These are phyloP conservation scores for Epistrophe eligans DNA, from an alignment of 2,888 invertebrate species.

Conservation along the genomic window DNA sequence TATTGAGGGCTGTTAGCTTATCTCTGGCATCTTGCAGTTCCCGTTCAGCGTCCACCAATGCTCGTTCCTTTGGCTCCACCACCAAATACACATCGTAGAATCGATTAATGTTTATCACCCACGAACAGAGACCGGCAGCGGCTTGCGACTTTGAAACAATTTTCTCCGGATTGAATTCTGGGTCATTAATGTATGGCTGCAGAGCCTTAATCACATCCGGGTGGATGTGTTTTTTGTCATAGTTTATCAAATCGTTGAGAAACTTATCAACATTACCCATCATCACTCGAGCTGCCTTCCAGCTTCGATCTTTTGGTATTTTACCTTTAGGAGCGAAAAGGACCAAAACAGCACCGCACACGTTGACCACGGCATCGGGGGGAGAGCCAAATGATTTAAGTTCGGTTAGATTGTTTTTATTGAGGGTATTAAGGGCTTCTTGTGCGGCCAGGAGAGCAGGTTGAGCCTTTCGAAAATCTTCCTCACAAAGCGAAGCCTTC, in stretches of 20 bases:
- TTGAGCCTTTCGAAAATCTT: conserved; percentile 95
- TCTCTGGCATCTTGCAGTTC: conserved; percentile 93
- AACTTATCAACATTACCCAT: conserved; percentile 97
- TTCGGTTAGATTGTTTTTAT: conserved; percentile 97
- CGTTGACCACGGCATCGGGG: conserved; percentile 93
- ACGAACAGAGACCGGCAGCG: conserved; percentile 96
- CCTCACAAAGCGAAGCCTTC: conserved; percentile 93
- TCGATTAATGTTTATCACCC: conserved; percentile 96
- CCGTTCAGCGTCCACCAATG: conserved; percentile 92
- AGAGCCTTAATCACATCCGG: conserved; percentile 93
- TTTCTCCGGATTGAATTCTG: conserved; percentile 93
- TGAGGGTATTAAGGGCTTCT: conserved; percentile 95
- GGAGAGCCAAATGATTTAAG: conserved; percentile 97
- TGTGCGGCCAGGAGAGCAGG: conserved; percentile 95
- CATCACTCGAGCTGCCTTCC: conserved; percentile 95
- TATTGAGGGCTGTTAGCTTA: conserved; percentile 91
- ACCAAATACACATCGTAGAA: conserved; percentile 96
- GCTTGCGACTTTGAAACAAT: conserved; percentile 94
- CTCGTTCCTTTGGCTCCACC: conserved; percentile 95
- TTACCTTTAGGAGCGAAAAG: conserved; percentile 93
- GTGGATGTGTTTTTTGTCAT: conserved; percentile 97
- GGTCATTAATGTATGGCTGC: conserved; percentile 85
- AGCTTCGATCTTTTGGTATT: conserved; percentile 95
- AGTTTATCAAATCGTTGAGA: conserved; percentile 91
- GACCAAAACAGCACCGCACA: conserved; percentile 94